Evolutionary conservation across 2,113 vertebrate genomes (phyloP).

Genomic region (Helogale parvula): DNA sequence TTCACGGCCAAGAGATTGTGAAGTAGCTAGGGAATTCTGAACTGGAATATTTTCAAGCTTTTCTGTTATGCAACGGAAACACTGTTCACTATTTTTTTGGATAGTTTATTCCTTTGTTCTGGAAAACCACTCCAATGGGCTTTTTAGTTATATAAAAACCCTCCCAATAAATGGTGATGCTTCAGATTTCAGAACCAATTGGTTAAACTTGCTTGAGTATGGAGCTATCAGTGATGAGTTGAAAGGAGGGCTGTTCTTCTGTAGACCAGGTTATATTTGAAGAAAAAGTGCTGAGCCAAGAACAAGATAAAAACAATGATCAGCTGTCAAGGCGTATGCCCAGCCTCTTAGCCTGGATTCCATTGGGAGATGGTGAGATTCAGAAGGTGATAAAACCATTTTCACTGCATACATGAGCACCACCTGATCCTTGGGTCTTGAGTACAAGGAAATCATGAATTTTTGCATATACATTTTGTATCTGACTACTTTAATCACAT

Average conservation of each 20-base stretch:
- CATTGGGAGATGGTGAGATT: background rate
- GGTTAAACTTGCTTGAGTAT: background rate
- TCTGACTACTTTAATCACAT: background rate
- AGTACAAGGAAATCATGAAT: background rate
- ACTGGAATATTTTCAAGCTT: background rate
- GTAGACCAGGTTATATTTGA: background rate
- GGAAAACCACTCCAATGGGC: background rate
- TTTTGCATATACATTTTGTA: background rate
- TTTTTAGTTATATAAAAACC: background rate
- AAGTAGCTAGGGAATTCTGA: background rate
- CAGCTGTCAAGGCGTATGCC: background rate
- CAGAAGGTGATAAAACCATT: background rate
- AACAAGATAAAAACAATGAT: background rate
- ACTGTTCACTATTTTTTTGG: background rate
- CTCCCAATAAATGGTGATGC: background rate
- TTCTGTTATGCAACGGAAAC: background rate
- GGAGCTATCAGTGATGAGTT: background rate
- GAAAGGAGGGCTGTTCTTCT: background rate
- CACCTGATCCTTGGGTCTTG: no score
- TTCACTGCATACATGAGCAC: background rate
- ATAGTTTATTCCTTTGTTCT: background rate
- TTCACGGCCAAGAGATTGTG: background rate
- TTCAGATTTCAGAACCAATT: background rate
- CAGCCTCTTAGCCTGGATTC: background rate
- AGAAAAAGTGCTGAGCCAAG: background rate